A percentile compares a stretch with the other conserved stretches of the same genome.
Conservation (phyloP, 1,140 invertebrate genomes). For the Dermatophagoides farinae region DNA sequence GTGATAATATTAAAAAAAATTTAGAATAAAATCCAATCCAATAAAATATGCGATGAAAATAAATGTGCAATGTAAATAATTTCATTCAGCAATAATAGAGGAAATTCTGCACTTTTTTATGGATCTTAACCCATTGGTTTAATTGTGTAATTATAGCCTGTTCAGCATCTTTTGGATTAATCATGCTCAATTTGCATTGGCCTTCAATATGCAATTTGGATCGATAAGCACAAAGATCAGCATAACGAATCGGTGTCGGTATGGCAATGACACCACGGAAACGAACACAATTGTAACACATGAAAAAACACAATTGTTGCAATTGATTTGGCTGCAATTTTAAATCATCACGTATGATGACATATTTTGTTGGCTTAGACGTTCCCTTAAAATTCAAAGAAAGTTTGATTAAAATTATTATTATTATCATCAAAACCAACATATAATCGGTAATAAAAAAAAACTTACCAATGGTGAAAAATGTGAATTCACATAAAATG, state of each 20-base stretch:
- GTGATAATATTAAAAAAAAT: too few species aligned
- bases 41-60: too few species aligned
- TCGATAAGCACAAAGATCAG: conserved; percentile 22
- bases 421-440: not conserved
- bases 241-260: conserved; percentile 22
- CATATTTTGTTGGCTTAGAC: conserved; percentile 18
- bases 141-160: not conserved
- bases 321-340: conserved; percentile 17
- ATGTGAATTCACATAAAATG: conserved; percentile 59
- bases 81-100: conserved; percentile 4
- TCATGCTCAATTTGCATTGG: not conserved
- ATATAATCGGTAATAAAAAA: not conserved
- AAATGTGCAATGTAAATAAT: too few species aligned
- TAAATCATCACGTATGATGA: conserved; percentile 18
- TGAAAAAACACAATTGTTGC: conserved; percentile 19
- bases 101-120: not conserved
- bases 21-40: too few species aligned
- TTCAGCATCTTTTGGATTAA: not conserved
- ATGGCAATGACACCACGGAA: conserved; percentile 19
- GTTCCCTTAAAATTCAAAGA: conserved; percentile 14
- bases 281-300: conserved; percentile 18
- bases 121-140: not conserved
- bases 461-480: conserved; percentile 3
- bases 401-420: not conserved
- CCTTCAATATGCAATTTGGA: conserved; percentile 11